A percentile compares a stretch with the other conserved stretches of the same genome.
phyloP scores from a whole-genome alignment of 2,888 invertebrate species.

The Cremastobaeus sp. region DNA sequence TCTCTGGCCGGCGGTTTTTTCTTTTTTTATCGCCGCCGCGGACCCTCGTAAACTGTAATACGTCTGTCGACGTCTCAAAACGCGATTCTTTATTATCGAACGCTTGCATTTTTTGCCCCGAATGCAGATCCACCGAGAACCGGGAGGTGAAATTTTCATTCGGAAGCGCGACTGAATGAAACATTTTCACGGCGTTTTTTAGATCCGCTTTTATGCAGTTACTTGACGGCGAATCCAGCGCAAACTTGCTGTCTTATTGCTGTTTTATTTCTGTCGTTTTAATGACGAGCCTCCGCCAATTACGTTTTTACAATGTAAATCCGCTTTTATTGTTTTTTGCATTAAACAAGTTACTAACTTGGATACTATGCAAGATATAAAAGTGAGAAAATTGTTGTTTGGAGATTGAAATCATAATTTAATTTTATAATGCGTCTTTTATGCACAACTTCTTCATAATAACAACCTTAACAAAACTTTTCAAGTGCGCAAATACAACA shows the following conservation, averaged over 20 bases:
- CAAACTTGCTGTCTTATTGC: slow-evolving; percentile 11
- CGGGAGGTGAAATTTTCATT: slow-evolving; percentile 10
- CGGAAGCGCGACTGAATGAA: slow-evolving; percentile 11
- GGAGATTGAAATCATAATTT: too few relatives aligned
- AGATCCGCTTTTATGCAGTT: slow-evolving; percentile 7
- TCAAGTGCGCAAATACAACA: too few relatives aligned
- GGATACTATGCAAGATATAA: too few relatives aligned
- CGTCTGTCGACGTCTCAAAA: slow-evolving; percentile 30
- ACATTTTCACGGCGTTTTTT: slow-evolving; percentile 15
- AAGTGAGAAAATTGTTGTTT: too few relatives aligned
- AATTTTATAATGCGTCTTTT: too few relatives aligned
- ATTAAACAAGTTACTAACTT: slow-evolving; percentile 9
- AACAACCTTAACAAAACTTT: too few relatives aligned
- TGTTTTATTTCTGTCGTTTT: slow-evolving; percentile 22
- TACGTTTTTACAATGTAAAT: slow-evolving; percentile 6
- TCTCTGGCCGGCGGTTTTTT: too few relatives aligned
- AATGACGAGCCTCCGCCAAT: slow-evolving; percentile 12
- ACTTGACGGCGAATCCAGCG: slow-evolving; percentile 1
- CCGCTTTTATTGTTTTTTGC: slow-evolving; percentile 10
- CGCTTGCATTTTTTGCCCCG: not conserved
- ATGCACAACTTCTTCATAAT: too few relatives aligned
- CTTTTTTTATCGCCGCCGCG: not conserved
- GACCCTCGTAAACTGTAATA: slow-evolving; percentile 33
- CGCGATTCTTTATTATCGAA: slow-evolving; percentile 29
- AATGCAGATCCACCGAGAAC: too few relatives aligned